Evolutionary conservation across 2,797 vertebrate species (phyloP).

Genomic region (Toxotes lorentzi): DNA sequence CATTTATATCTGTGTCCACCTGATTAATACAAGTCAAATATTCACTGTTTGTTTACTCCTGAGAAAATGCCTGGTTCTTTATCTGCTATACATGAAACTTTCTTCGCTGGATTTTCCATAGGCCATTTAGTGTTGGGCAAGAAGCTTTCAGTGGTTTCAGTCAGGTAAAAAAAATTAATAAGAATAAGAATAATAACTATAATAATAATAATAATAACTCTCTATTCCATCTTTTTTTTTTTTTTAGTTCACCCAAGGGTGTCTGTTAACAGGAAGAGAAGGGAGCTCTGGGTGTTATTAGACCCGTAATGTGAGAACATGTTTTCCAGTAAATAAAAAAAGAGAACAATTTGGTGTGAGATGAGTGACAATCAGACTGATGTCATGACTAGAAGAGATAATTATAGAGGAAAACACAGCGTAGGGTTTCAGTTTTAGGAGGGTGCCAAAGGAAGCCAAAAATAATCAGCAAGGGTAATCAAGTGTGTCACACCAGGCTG

Average conservation of each 20-base stretch:
- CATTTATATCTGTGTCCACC: background rate
- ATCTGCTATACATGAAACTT: background rate
- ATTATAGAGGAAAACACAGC: slow-evolving; percentile 43
- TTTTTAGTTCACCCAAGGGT: slow-evolving; percentile 24
- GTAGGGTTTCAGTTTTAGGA: slow-evolving; percentile 46
- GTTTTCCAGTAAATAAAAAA: slow-evolving; percentile 30
- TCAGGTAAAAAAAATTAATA: too few relatives aligned
- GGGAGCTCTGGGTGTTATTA: slow-evolving; percentile 6
- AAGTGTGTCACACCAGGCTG: slow-evolving; percentile 71
- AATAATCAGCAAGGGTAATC: slow-evolving; percentile 73
- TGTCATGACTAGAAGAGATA: slow-evolving; percentile 28
- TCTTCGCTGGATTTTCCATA: background rate
- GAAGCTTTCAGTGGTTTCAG: too few relatives aligned
- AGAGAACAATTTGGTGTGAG: slow-evolving; percentile 17
- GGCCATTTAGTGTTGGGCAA: background rate
- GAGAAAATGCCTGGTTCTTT: background rate
- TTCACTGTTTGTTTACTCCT: background rate
- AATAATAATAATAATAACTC: too few relatives aligned
- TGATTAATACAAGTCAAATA: background rate
- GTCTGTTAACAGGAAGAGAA: slow-evolving; percentile 35
- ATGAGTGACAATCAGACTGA: slow-evolving; percentile 11
- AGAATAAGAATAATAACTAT: too few relatives aligned
- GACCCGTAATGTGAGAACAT: slow-evolving; percentile 19
- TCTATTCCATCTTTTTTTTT: too few relatives aligned
- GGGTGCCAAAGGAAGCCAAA: slow-evolving; percentile 49